phyloP scores from a whole-genome alignment of 2,797 vertebrate genomes.

The Darevskia mixta region DNA sequence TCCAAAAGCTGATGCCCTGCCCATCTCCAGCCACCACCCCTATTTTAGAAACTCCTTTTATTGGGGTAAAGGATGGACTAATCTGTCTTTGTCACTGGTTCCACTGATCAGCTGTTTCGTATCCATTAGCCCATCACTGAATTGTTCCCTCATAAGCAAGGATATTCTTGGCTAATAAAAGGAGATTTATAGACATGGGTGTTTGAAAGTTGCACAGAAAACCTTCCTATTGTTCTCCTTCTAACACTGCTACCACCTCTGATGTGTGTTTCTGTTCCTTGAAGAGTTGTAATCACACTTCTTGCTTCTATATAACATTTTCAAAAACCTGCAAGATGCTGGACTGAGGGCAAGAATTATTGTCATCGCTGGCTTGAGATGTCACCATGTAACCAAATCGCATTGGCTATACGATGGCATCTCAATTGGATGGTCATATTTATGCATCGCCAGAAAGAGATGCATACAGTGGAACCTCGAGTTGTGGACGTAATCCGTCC shows the following conservation, averaged over 20 bases:
- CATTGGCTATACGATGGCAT: not conserved
- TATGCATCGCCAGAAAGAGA: too few relatives aligned
- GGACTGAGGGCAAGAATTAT: not conserved
- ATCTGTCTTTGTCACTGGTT: accelerated
- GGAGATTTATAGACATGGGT: not conserved
- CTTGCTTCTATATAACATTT: too few relatives aligned
- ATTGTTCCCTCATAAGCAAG: not conserved
- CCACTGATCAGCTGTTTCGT: not conserved
- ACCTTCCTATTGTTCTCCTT: too few relatives aligned
- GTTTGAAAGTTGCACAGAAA: not conserved
- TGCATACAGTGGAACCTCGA: too few relatives aligned
- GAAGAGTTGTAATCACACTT: not conserved
- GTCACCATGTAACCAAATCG: too few relatives aligned
- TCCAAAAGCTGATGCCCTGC: slow-evolving; percentile 39
- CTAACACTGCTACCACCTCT: not conserved
- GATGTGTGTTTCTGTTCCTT: not conserved
- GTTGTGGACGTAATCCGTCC: too few relatives aligned
- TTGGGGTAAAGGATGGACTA: not conserved
- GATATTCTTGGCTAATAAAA: not conserved
- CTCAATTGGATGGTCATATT: not conserved
- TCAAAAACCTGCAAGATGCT: not conserved
- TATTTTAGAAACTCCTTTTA: not conserved
- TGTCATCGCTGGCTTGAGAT: not conserved
- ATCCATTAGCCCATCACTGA: not conserved
- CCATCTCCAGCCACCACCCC: not conserved